phyloP scores from a whole-genome alignment of 2,888 invertebrate genomes.

The Polia nebulosa region DNA sequence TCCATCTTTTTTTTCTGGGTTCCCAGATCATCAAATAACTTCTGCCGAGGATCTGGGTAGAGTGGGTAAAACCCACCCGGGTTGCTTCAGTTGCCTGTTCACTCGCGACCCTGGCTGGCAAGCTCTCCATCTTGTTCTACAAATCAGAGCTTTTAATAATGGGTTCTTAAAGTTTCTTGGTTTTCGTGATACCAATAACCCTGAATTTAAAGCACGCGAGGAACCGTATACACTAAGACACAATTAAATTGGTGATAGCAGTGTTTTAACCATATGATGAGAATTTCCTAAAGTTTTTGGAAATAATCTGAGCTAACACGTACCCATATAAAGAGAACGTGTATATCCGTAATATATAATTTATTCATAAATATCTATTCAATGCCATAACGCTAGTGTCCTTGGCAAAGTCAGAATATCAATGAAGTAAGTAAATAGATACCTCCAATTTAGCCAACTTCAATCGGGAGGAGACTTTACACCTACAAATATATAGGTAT shows the following conservation, averaged over 20 bases:
- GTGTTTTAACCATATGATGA: no score
- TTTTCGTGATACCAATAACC: not conserved
- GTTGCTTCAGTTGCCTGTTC: not conserved
- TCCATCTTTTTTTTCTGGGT: no score
- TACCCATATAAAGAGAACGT: not conserved
- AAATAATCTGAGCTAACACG: no score
- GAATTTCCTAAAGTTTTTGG: no score
- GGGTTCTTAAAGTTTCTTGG: not conserved
- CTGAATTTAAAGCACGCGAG: constrained; percentile 25
- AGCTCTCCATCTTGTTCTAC: no score
- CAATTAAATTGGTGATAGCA: not conserved
- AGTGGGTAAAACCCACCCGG: no score
- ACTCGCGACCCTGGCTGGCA: no score
- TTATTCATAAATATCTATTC: not conserved
- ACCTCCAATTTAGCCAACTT: not conserved
- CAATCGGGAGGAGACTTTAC: not conserved
- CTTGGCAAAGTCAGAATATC: not conserved
- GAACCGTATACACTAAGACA: not conserved
- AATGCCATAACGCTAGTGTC: not conserved
- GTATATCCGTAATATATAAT: not conserved
- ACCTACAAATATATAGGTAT: no score
- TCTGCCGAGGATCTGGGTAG: no score
- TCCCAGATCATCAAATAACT: no score
- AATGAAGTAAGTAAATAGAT: no score
- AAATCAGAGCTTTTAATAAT: not conserved